These are phyloP conservation scores for Ianthella basta DNA, from an alignment of 37 sponge, comb jelly and placozoan species.

Conservation along the genomic window DNA sequence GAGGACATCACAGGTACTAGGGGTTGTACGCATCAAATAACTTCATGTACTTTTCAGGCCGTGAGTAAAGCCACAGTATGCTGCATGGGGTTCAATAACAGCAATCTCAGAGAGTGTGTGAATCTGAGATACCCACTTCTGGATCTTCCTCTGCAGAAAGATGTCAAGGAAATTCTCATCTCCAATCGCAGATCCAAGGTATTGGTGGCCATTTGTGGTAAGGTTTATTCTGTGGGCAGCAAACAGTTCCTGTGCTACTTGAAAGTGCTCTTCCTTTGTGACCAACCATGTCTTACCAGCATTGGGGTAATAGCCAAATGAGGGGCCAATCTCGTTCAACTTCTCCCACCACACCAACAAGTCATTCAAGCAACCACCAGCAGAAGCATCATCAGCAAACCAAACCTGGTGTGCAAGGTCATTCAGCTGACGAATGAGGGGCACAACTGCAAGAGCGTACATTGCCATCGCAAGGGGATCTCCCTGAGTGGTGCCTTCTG, in stretches of 20 bases:
- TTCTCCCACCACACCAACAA: slow-evolving; percentile 23
- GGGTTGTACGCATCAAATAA: slow-evolving; percentile 4
- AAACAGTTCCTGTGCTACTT: slow-evolving; percentile 17
- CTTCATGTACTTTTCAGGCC: slow-evolving; percentile 13
- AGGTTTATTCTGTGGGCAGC: neutral
- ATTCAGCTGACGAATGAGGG: neutral
- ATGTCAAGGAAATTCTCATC: neutral
- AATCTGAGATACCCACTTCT: slow-evolving; percentile 1
- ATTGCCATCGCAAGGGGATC: slow-evolving; percentile 23
- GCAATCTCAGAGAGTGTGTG: slow-evolving; percentile 22
- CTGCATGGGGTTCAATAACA: neutral
- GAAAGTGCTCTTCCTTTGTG: neutral
- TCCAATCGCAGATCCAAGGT: slow-evolving; percentile 24
- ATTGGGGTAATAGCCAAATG: slow-evolving; percentile 37
- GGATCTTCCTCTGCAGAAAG: neutral
- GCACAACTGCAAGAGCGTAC: neutral
- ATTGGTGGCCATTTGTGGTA: neutral
- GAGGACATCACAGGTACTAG: neutral
- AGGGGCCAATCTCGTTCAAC: slow-evolving; percentile 15
- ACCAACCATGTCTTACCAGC: slow-evolving; percentile 24
- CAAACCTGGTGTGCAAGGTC: neutral
- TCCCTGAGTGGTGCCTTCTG: slow-evolving; percentile 22
- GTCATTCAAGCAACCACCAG: neutral
- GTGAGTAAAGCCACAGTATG: neutral
- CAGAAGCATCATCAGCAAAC: slow-evolving; percentile 33